phyloP scores from a whole-genome alignment of 2,797 vertebrate species.

The Onychomys torridus region DNA sequence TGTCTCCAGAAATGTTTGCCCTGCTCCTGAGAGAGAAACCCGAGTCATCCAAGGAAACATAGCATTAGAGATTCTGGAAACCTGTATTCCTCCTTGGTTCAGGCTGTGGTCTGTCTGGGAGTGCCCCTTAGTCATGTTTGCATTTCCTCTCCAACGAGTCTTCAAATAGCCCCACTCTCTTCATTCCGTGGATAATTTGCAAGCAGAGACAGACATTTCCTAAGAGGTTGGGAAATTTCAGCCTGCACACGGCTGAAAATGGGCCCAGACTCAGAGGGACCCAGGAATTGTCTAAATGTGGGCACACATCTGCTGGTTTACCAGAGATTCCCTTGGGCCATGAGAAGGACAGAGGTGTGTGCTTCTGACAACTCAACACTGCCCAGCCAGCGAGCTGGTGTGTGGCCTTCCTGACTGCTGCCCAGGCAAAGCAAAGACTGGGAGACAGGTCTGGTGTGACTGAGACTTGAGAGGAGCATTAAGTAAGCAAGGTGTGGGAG shows the following conservation, averaged over 20 bases:
- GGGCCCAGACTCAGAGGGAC: neutral
- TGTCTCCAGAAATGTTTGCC: neutral
- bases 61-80: constrained; percentile 9
- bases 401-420: neutral
- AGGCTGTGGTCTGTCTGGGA: neutral
- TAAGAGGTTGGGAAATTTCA: neutral
- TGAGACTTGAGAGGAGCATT: neutral
- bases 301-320: neutral
- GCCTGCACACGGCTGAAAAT: constrained; percentile 4
- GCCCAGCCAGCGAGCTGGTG: no score
- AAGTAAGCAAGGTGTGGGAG: neutral
- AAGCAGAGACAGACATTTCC: constrained; percentile 22
- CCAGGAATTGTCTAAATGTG: neutral
- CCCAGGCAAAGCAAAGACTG: neutral
- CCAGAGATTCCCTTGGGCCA: neutral
- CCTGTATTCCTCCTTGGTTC: neutral
- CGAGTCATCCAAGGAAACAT: constrained; percentile 11
- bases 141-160: neutral
- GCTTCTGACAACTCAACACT: neutral
- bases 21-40: neutral
- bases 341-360: neutral
- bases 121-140: neutral
- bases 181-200: neutral
- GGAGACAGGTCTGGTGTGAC: neutral
- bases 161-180: neutral